These are phyloP conservation scores for Limnodromus scolopaceus DNA, from an alignment of 2,797 vertebrate genomes.

Conservation along the genomic window DNA sequence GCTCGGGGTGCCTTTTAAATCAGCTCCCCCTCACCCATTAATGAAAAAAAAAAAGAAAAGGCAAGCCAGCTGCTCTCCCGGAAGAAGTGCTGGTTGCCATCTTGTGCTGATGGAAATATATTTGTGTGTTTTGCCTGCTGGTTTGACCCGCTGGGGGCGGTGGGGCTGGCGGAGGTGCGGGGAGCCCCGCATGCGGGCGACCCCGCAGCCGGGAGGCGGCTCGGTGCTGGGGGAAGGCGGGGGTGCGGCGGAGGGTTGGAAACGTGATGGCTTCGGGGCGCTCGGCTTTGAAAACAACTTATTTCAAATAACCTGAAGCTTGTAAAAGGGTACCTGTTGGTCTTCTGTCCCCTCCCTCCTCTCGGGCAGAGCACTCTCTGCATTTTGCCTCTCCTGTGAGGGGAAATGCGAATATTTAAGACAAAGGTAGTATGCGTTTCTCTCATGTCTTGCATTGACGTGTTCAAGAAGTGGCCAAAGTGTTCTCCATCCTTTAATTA, in stretches of 20 bases:
- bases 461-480: not conserved
- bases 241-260: not conserved
- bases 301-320: not conserved
- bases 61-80: not conserved
- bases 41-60: not conserved
- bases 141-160: not conserved
- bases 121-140: conserved; percentile 41
- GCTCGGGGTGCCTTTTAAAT: not conserved
- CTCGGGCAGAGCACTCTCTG: not conserved
- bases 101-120: conserved; percentile 63
- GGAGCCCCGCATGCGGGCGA: not conserved
- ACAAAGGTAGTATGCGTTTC: fast-evolving
- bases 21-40: not conserved
- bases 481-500: not conserved
- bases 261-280: not conserved
- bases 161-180: not conserved
- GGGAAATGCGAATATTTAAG: not conserved
- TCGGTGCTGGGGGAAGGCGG: not conserved
- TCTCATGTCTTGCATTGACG: not conserved
- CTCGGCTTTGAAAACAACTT: not conserved
- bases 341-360: not conserved
- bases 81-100: conserved; percentile 73
- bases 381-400: not conserved
- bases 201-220: not conserved
- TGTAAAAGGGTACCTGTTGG: conserved; percentile 46